These are phyloP conservation scores for Anthonomus grandis DNA, from an alignment of 1,140 invertebrate species.

Conservation along the genomic window DNA sequence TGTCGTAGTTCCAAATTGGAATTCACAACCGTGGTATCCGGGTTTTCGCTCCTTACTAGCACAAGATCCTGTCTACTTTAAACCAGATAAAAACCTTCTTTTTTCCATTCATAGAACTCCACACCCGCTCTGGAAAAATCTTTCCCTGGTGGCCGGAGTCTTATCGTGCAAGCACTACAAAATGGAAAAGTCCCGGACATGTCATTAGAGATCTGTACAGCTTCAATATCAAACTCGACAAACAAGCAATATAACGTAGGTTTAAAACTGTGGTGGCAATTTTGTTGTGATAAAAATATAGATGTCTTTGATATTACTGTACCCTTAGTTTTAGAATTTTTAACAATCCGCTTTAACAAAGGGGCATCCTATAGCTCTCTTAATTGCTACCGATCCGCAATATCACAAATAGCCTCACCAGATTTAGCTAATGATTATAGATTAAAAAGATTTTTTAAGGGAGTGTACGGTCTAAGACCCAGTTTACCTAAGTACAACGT, in stretches of 20 bases:
- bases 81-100: conserved; percentile 10
- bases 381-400: background rate
- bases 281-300: background rate
- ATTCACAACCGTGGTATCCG: conserved; percentile 38
- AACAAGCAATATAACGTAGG: background rate
- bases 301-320: background rate
- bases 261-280: background rate
- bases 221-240: background rate
- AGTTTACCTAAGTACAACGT: background rate
- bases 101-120: background rate
- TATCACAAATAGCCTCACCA: background rate
- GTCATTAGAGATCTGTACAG: background rate
- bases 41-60: conserved; percentile 15
- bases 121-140: background rate
- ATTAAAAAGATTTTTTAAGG: background rate
- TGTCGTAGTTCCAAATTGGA: conserved; percentile 42
- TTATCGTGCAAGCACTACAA: background rate
- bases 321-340: background rate
- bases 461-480: background rate
- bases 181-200: background rate
- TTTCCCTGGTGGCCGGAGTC: background rate
- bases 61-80: conserved; percentile 3
- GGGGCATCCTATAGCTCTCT: background rate
- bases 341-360: background rate
- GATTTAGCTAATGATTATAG: background rate